Base-by-base conservation (phyloP, 2,888 invertebrate species). In the Rhyacophila evoluta region DNA sequence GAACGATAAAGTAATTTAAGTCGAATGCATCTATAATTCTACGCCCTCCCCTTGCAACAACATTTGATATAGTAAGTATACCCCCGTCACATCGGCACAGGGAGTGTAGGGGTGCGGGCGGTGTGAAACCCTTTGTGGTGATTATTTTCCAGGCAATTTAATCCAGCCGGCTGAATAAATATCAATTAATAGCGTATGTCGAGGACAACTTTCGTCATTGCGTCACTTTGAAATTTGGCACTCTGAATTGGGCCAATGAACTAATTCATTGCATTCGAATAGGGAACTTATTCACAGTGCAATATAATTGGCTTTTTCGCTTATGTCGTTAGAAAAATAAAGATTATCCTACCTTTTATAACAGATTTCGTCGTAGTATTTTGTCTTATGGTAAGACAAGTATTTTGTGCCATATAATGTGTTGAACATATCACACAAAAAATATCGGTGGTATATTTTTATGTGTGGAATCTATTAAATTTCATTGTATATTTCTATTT, bases 81-180 rank as follows among this genome's bases (percentile, higher is more conserved):
- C 19, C 70, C 75, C 72, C 29, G 3, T 8, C 39, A 2, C 12
- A 5, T 33, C 39, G 39, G 28, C 4, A 15, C 75, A 33, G 74
- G 55, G 55, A 10, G 0, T 6, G 55, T 19, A 70, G 55, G 55
- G 15, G 0, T 6, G 55, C 37, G 72, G 19, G 72, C 69, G 38
- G 77, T 72, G 79, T 67, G 78, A 75, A 79, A 70, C 79, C 81
- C 81, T 80, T 76, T 81, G 79, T 74, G 79, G 81, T 78, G 80
- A 82, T 82, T 82, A 82, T 80, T 79, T 77, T 75, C 74, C 80
- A 68, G 79, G 75, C 82, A 82, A 82, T 82, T 82, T 80, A 80
- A 80, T 80, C 73, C 75, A 74, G 25, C 71, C 80, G 80, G 80
- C 79, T 80, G 77, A 79, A 79, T 80, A 80, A 82, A 82, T 82